phyloP scores from a whole-genome alignment of 2,797 vertebrate genomes.

The Telmatherina bonti region DNA sequence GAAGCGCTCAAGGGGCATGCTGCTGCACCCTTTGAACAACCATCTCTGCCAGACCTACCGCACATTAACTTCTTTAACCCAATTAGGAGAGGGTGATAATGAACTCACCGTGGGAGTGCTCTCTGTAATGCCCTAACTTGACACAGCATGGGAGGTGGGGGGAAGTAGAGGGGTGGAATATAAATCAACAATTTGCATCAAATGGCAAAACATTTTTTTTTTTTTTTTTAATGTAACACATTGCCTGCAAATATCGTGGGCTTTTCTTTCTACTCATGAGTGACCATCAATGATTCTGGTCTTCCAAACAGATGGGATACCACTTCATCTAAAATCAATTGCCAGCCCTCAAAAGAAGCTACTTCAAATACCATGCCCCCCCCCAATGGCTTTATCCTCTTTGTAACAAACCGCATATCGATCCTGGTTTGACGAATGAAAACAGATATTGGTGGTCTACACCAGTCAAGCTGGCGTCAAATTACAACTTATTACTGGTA shows the following conservation, averaged over 20 bases:
- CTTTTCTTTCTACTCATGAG: slow-evolving; percentile 34
- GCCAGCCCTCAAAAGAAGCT: slow-evolving; percentile 58
- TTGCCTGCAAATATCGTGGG: slow-evolving; percentile 27
- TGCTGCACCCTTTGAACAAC: slow-evolving; percentile 74
- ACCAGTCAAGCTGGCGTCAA: slow-evolving; percentile 40
- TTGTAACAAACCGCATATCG: slow-evolving; percentile 69
- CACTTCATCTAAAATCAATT: slow-evolving; percentile 78
- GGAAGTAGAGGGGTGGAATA: slow-evolving; percentile 9
- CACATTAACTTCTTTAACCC: slow-evolving; percentile 78
- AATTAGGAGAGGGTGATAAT: slow-evolving; percentile 80
- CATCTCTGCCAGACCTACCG: slow-evolving; percentile 73
- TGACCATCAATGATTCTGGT: slow-evolving; percentile 35
- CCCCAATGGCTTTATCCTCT: slow-evolving; percentile 66
- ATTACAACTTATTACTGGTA: slow-evolving; percentile 69
- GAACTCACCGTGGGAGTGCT: slow-evolving; percentile 69
- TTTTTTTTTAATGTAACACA: too few species aligned
- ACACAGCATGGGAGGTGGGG: slow-evolving; percentile 16
- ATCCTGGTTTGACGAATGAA: slow-evolving; percentile 73
- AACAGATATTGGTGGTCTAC: slow-evolving; percentile 58
- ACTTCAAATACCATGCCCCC: slow-evolving; percentile 67
- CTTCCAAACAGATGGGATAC: slow-evolving; percentile 48
- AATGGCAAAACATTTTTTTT: slow-evolving; percentile 31
- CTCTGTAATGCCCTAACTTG: slow-evolving; percentile 58
- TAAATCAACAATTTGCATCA: slow-evolving; percentile 68
- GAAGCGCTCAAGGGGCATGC: slow-evolving; percentile 60